Base-by-base conservation (phyloP, 2,797 vertebrate genomes). In the Geotrypetes seraphini region DNA sequence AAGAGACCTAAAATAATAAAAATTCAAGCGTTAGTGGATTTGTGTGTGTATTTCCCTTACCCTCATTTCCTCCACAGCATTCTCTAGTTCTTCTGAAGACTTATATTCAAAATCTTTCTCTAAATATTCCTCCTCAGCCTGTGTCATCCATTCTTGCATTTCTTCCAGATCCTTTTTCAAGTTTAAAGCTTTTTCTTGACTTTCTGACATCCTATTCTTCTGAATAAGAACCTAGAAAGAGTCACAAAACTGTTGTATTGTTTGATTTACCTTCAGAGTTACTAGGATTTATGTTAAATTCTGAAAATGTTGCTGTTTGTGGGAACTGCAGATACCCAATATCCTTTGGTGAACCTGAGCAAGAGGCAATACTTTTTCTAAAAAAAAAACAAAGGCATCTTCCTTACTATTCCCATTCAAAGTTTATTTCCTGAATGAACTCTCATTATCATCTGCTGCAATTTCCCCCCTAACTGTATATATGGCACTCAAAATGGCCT, bases 61-160 rank as follows among this genome's bases (percentile, higher is more conserved):
- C 89, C 96, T 98, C 93, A 99, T 97, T 66, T 98, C 96, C 11
- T 92, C 89, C 60, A 98, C 81, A 0, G 95, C 89, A 8, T 67
- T 80, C 59, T 92, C 88, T 16, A 99, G 78, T 34, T 98, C 94
- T 73, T 92, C 92, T 1, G 96, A 93, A 39, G 88, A 86, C 70
- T 95, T 98, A 58, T 96, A 98, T 41, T 98, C 95, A 57, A 97
- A 98, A 73, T 98, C 94, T 47, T 82, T 86, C 86, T 97, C 96
- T 37, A 99, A 81, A 64, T 96, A 92, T 28, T 99, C 96, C 36
- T 98, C 95, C 31, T 99, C 96, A 4, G 89, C 94, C 66, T 99
- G 92, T 4, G 75, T 50, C 85, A 97, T 91, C 96, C 96, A 99
- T 41, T 99, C 94, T 66, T 91, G 89, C 96, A 99, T 99, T 81